Conservation (phyloP, 1,140 invertebrate genomes). For the Tachypleus tridentatus region DNA sequence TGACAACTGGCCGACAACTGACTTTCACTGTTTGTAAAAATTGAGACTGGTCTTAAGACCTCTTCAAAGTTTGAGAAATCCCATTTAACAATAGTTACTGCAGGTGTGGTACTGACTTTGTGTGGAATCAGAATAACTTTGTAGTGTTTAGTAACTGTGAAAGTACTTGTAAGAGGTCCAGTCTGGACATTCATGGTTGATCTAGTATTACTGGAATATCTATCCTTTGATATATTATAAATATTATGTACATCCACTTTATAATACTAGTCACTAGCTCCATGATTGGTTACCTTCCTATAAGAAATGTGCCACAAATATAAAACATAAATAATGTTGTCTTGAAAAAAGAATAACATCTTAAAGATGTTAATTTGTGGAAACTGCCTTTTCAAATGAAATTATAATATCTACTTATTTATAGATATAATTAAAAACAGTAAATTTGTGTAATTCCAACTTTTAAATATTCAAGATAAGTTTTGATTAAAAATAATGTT, state of each 20-base stretch:
- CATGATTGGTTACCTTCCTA: no score
- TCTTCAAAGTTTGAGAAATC: constrained; percentile 13
- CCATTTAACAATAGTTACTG: not conserved
- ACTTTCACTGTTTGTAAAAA: constrained; percentile 4
- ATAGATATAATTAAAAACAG: no score
- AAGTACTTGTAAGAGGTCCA: constrained; percentile 3
- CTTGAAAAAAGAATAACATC: no score
- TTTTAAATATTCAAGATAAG: no score
- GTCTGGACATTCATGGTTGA: constrained; percentile 1
- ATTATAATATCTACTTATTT: no score
- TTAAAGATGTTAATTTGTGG: no score
- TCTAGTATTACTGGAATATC: not conserved
- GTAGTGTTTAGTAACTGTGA: constrained; percentile 15
- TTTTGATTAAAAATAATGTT: no score
- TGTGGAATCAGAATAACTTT: constrained; percentile 19
- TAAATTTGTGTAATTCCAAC: no score
- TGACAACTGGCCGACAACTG: constrained; percentile 25
- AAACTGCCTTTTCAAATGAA: no score
- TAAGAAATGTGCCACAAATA: no score
- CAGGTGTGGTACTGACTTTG: constrained; percentile 6
- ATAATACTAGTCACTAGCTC: no score
- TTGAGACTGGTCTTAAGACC: constrained; percentile 10
- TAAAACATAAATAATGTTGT: no score
- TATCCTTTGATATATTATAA: not conserved
- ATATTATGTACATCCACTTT: not conserved